A percentile compares a stretch with the other conserved stretches of the same genome.
phyloP scores from a whole-genome alignment of 1,140 invertebrate species.

The Heliconius hewitsoni region DNA sequence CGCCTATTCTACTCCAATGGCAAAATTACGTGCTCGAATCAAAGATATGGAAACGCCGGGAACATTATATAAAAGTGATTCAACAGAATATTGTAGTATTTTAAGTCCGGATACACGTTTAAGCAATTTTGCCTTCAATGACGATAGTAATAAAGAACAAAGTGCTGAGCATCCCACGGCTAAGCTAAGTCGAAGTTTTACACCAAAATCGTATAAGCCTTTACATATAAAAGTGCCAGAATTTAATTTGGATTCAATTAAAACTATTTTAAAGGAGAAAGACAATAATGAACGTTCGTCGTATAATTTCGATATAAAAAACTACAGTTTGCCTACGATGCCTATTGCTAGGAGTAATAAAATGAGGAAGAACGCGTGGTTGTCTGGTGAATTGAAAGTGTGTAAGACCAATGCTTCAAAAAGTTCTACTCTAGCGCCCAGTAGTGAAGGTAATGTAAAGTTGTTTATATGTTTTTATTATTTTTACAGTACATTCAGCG shows the following conservation, averaged over 20 bases:
- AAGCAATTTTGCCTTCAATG: slow-evolving; percentile 48
- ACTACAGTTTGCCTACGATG: slow-evolving; percentile 74
- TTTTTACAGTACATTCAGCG: too few relatives aligned
- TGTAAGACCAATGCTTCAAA: slow-evolving; percentile 44
- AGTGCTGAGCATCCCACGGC: slow-evolving; percentile 53
- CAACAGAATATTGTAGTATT: slow-evolving; percentile 78
- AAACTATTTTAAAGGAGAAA: slow-evolving; percentile 61
- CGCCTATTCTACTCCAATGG: slow-evolving; percentile 68
- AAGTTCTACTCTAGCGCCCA: slow-evolving; percentile 32
- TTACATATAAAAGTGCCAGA: slow-evolving; percentile 76
- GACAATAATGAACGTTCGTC: slow-evolving; percentile 52
- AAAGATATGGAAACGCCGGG: slow-evolving; percentile 65
- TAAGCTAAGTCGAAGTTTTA: slow-evolving; percentile 73
- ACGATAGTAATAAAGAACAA: slow-evolving; percentile 51
- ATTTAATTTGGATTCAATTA: slow-evolving; percentile 69
- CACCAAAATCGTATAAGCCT: slow-evolving; percentile 76
- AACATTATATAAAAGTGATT: slow-evolving; percentile 72
- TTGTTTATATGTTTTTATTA: not conserved
- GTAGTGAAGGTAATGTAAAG: slow-evolving; percentile 51
- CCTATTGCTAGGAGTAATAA: slow-evolving; percentile 79
- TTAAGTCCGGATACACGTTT: slow-evolving; percentile 64
- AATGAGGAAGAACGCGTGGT: slow-evolving; percentile 78
- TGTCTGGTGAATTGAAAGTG: slow-evolving; percentile 66
- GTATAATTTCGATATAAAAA: slow-evolving; percentile 78
- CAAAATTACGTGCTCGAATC: slow-evolving; percentile 56